Conservation (phyloP, 2,113 vertebrate genomes). For the Tragulus kanchil region DNA sequence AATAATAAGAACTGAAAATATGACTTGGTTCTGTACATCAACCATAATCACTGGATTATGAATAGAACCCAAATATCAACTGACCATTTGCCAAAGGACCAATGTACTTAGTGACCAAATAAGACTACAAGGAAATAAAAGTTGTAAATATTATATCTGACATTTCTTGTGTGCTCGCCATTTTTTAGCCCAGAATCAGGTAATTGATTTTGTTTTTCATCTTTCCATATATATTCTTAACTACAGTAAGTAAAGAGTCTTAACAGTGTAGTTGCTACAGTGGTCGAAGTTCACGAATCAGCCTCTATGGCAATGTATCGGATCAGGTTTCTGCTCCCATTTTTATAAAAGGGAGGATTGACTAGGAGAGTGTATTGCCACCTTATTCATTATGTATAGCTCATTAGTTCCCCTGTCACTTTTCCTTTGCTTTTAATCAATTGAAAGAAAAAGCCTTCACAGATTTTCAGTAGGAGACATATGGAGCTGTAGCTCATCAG, state of each 20-base stretch:
- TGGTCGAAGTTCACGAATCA: conserved; percentile 44
- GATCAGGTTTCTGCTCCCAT: conserved; percentile 65
- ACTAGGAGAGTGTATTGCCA: conserved; percentile 50
- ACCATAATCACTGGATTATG: background rate
- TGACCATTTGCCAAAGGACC: background rate
- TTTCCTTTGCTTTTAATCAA: conserved; percentile 78
- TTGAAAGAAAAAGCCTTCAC: conserved; percentile 60
- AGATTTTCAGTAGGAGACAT: conserved; percentile 59
- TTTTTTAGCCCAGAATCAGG: conserved; percentile 42
- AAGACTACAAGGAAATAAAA: background rate
- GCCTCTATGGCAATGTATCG: conserved; percentile 18
- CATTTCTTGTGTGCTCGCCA: background rate
- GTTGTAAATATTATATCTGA: background rate
- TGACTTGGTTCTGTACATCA: background rate
- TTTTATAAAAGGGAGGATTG: conserved; percentile 58
- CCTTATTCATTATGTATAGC: conserved; percentile 73
- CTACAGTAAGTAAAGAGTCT: fast-evolving
- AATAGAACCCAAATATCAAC: background rate
- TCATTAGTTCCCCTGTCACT: conserved; percentile 73
- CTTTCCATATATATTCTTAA: conserved; percentile 51
- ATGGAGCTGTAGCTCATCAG: conserved; percentile 37
- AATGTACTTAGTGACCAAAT: background rate
- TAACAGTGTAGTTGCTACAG: background rate
- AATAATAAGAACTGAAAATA: conserved; percentile 34
- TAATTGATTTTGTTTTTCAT: conserved; percentile 57